phyloP scores from a whole-genome alignment of 2,113 vertebrate genomes.

The Mungos mungo region DNA sequence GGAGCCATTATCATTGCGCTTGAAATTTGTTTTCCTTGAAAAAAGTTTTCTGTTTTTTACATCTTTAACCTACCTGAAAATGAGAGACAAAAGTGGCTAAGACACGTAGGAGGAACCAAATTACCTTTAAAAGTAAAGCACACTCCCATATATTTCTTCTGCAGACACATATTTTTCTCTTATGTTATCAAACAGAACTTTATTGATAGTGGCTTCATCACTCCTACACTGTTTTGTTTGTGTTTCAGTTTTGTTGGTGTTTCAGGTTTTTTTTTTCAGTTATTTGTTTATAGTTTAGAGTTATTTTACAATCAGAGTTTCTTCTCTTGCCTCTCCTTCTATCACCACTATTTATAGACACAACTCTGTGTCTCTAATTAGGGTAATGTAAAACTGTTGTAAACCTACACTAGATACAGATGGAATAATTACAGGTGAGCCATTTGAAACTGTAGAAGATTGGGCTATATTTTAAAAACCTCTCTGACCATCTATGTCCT shows the following conservation, averaged over 20 bases:
- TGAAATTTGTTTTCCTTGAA: not conserved
- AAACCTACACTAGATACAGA: not conserved
- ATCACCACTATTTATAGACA: not conserved
- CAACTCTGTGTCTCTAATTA: not conserved
- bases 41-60: not conserved
- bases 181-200: rapidly evolving
- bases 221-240: not conserved
- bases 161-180: not conserved
- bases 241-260: not conserved
- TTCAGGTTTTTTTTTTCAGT: not conserved
- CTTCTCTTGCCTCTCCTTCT: not conserved
- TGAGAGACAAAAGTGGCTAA: not conserved
- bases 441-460: not conserved
- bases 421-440: not conserved
- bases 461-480: not conserved
- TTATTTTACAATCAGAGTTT: not conserved
- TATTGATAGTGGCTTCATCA: rapidly evolving
- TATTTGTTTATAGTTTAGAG: not conserved
- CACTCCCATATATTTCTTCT: too few species aligned
- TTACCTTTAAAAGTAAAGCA: not conserved
- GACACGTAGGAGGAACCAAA: not conserved
- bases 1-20: too few species aligned
- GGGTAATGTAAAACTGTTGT: not conserved
- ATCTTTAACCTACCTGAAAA: not conserved
- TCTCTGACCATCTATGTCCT: not conserved